Evolutionary conservation across 2,113 vertebrate genomes (phyloP), one percentile per base, ranked within the genome.

Genomic region (Gobius niger): DNA sequence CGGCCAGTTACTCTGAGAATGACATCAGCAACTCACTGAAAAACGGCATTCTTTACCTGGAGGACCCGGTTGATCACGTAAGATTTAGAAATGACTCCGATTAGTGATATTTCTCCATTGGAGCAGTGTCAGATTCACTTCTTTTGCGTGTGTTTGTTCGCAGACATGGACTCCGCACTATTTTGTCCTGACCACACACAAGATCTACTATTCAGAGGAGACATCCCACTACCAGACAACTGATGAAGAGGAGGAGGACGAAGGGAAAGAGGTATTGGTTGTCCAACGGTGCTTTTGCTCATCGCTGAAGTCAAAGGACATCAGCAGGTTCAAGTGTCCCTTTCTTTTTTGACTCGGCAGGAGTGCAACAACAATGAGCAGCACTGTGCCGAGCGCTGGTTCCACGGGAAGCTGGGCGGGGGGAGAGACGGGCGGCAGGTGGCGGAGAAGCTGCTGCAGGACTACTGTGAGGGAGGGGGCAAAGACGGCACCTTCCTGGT

Each of bases 21-120:
- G 95, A 96, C 92, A 94, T 96, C 91, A 96, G 95, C 87, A 95
- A 96, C 87, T 96, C 95, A 9, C 91, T 95, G 79, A 94, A 93
- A 86, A 96, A 96, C 0, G 94, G 95, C 61, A 94, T 96, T 85
- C 93, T 96, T 16, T 96, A 95, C 89, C 91, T 96, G 0, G 94
- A 96, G 72, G 95, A 96, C 49, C 95, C 94, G 73, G 92, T 96
- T 0, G 94, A 96, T 78, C 94, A 96, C 0, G 95, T 96, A 89
- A 89, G 94, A 16, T 60, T 44, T 34, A 12, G 1, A 14, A 34
- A 6, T 44, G 19, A 15, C 3, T 4, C 9, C 10, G 11, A 4
- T 5, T 7, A 5, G 19, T 16, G 24, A 2, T 12, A 16, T 47
- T 44, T 42, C 52, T 14, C 70, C 7, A 13, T 49, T 56, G 24